Evolutionary conservation across 2,113 vertebrate genomes (phyloP).

Genomic region (Neotragus pygmaeus): DNA sequence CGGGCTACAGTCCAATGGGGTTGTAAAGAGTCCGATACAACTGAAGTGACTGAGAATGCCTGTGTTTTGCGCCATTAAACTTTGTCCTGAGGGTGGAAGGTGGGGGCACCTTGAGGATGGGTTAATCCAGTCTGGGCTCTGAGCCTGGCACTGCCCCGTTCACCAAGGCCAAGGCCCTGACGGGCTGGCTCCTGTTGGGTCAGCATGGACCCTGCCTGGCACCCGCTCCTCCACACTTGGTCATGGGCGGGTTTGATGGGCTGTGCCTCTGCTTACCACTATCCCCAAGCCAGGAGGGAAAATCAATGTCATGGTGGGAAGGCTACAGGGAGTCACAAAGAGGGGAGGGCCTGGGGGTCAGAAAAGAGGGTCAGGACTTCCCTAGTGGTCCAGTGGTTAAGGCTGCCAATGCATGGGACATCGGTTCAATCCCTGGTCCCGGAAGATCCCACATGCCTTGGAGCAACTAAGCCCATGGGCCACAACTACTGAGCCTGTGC

Average conservation of each 20-base stretch:
- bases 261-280: not conserved
- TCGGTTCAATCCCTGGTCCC: not conserved
- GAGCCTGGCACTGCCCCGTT: not conserved
- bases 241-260: fast-evolving
- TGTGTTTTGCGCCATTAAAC: not conserved
- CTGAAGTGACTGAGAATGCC: not conserved
- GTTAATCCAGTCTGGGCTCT: not conserved
- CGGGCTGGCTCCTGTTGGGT: not conserved
- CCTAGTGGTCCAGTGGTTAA: not conserved
- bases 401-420: not conserved
- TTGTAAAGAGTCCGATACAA: not conserved
- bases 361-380: not conserved
- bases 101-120: not conserved
- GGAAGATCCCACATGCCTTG: not conserved
- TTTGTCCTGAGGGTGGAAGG: not conserved
- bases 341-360: not conserved
- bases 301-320: not conserved
- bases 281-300: not conserved
- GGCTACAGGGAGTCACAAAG: not conserved
- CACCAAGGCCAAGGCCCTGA: not conserved
- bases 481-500: not conserved
- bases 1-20: not conserved
- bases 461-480: not conserved
- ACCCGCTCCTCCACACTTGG: fast-evolving
- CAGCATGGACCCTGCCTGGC: not conserved